Evolutionary conservation across 2,797 vertebrate species (phyloP), one percentile per base, ranked within the genome.

Genomic region (Dryobates pubescens): DNA sequence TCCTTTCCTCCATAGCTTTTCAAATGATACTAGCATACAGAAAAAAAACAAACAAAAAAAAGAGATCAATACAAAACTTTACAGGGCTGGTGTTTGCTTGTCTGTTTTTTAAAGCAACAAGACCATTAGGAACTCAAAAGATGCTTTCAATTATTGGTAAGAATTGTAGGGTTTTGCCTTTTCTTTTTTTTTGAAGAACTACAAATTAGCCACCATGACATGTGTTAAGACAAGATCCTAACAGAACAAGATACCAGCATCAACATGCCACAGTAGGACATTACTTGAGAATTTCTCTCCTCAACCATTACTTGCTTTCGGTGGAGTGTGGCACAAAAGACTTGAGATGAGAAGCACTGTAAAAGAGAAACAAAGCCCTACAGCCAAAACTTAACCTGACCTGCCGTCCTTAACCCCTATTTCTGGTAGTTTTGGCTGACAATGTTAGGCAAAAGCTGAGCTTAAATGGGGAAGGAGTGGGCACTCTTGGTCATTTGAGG

Each of bases 181-280:
- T 23, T 65, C 43, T n/a, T 65, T 30, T 43, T 23, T 68, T 54
- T 91, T 78, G 36, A 63, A 67, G n/a, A 90, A 79, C 68, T 90
- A 89, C 15, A 6, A 36, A 71, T 77, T 80, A 82, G 80, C 51
- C 74, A 94, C 61, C 90, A 95, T 74, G 89, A 74, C 49, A 96
- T 90, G 89, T 9, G 27, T 51, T 51, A 95, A 88, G 87, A 95
- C 92, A 77, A 82, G 88, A 69, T 82, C 93, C 93, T 93, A 93
- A 94, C 68, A 71, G 74, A 94, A 94, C 70, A 32, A 91, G 47
- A 1, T 63, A 87, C 51, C 67, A 89, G 80, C 72, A 86, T 89
- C 75, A 95, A 96, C 84, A 49, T 91, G 89, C 84, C 67, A 86
- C 76, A 82, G 20, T 20, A 69, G 85, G 63, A 95, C 89, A 94